Percentiles rank a stretch among this genome's conserved stretches.
These are phyloP conservation scores for Dynastes hyllus DNA, from an alignment of 2,888 invertebrate genomes.

Conservation along the genomic window DNA sequence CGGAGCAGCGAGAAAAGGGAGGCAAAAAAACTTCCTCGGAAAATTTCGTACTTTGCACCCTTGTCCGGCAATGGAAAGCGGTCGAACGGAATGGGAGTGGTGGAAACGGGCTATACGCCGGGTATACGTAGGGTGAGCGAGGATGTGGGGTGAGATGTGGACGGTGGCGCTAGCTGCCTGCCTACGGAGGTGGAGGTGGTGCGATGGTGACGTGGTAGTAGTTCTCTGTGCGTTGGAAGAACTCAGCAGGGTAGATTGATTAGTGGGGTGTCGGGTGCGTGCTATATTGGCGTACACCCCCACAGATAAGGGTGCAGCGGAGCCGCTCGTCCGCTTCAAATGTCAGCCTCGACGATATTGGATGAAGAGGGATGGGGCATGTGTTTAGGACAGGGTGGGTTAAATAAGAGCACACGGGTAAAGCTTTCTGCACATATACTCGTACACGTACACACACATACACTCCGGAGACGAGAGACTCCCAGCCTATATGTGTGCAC, in stretches of 20 bases:
- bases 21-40: constrained; percentile 48
- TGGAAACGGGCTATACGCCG: constrained; percentile 26
- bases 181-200: constrained; percentile 47
- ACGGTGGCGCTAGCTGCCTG: constrained; percentile 31
- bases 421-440: constrained; percentile 41
- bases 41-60: constrained; percentile 56
- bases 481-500: constrained; percentile 1
- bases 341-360: constrained; percentile 62
- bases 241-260: constrained; percentile 67
- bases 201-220: constrained; percentile 52
- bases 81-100: constrained; percentile 52
- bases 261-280: constrained; percentile 69
- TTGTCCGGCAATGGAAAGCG: constrained; percentile 56
- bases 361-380: constrained; percentile 58
- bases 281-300: constrained; percentile 65
- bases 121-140: neutral
- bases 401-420: constrained; percentile 53
- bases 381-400: constrained; percentile 58
- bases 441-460: constrained; percentile 24
- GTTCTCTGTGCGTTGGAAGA: constrained; percentile 57
- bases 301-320: constrained; percentile 65
- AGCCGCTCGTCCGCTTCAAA: constrained; percentile 61
- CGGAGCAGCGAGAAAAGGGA: constrained; percentile 31
- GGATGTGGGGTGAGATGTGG: constrained; percentile 26
- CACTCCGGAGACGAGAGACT: constrained; percentile 23